These are phyloP conservation scores for Calameuta pallipes DNA, from an alignment of 2,888 invertebrate genomes.

Conservation along the genomic window DNA sequence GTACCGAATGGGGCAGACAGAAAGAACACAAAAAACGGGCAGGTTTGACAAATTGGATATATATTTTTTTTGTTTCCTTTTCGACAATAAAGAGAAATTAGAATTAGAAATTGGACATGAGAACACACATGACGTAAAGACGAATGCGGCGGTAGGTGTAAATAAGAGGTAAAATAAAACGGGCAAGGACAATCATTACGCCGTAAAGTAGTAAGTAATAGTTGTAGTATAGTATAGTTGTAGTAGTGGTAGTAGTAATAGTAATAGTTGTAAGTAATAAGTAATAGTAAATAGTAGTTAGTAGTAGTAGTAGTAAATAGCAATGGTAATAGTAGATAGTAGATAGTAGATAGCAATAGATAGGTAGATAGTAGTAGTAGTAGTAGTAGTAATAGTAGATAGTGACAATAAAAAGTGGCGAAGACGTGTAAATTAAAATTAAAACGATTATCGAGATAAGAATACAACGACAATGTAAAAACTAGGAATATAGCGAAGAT, in stretches of 20 bases:
- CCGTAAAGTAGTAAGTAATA: conserved; percentile 7
- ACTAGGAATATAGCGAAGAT: conserved; percentile 13
- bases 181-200: conserved; percentile 11
- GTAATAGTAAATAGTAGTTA: conserved; percentile 23
- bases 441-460: conserved; percentile 31
- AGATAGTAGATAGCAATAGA: conserved; percentile 24
- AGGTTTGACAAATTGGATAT: conserved; percentile 51
- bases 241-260: conserved; percentile 3
- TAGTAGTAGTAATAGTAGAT: conserved; percentile 25
- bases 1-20: conserved; percentile 30
- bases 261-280: conserved; percentile 17
- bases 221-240: conserved; percentile 12
- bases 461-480: conserved; percentile 32
- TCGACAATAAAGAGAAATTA: conserved; percentile 29
- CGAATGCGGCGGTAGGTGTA: conserved; percentile 15
- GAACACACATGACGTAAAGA: conserved; percentile 24
- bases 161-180: conserved; percentile 16
- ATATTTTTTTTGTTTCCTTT: conserved; percentile 38
- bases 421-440: conserved; percentile 25
- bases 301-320: conserved; percentile 18
- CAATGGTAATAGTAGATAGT: conserved; percentile 19
- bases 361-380: conserved; percentile 14
- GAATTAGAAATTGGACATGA: conserved; percentile 28
- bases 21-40: conserved; percentile 52
- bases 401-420: conserved; percentile 22